A percentile compares a stretch with the other conserved stretches of the same genome.
Evolutionary conservation across 2,888 invertebrate genomes (phyloP).

Genomic region (Halictus ligatus): DNA sequence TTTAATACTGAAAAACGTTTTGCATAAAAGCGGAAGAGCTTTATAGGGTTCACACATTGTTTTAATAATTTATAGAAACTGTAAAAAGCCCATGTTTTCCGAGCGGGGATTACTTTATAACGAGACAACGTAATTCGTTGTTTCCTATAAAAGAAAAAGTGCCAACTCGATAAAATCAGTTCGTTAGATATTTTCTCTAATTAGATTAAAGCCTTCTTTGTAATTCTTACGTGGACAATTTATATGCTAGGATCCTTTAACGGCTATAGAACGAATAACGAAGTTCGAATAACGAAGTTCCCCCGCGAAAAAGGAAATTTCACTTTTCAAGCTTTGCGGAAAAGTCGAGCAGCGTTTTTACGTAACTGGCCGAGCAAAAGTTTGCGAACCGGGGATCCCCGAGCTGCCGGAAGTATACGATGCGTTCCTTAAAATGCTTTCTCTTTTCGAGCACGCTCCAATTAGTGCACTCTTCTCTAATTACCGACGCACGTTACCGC

Average conservation of each 20-base stretch:
- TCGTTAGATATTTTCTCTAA: background rate
- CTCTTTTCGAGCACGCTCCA: conserved; percentile 68
- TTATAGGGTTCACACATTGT: background rate
- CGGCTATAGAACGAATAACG: background rate
- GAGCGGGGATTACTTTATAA: background rate
- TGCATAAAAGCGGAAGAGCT: background rate
- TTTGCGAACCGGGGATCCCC: conserved; percentile 19
- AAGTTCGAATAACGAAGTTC: background rate
- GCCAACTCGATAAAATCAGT: background rate
- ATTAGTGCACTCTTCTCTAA: conserved; percentile 67
- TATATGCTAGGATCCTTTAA: background rate
- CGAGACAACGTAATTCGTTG: background rate
- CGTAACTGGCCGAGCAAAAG: conserved; percentile 26
- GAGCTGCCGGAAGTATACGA: conserved; percentile 63
- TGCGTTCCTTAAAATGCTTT: conserved; percentile 69
- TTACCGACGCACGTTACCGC: conserved; percentile 56
- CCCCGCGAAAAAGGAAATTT: background rate
- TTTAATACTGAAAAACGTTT: background rate
- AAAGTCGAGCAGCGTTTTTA: conserved; percentile 22
- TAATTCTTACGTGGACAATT: background rate
- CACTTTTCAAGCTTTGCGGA: conserved; percentile 13
- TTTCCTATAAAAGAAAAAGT: background rate
- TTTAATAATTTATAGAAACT: background rate
- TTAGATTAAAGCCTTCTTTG: background rate
- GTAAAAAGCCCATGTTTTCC: background rate